Conservation (phyloP, 2,888 invertebrate species). For the Sinotaia quadrata region DNA sequence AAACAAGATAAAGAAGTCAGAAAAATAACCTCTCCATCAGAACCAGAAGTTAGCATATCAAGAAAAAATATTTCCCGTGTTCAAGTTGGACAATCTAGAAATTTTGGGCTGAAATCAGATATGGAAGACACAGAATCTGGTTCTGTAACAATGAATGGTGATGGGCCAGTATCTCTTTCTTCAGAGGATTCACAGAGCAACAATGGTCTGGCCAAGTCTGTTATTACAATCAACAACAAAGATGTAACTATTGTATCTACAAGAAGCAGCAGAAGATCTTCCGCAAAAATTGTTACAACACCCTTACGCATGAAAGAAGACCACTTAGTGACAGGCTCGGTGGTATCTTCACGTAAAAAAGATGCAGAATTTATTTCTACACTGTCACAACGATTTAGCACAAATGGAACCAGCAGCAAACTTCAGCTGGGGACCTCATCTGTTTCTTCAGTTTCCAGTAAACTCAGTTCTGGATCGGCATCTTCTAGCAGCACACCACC, state of each 20-base stretch:
- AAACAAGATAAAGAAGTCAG: no score
- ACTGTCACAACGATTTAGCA: slow-evolving; percentile 18
- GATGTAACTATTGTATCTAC: slow-evolving; percentile 35
- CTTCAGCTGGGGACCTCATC: neutral
- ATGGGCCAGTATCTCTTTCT: no score
- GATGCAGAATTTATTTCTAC: slow-evolving; percentile 10
- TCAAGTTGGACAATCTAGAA: no score
- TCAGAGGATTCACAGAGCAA: no score
- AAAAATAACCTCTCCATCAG: no score
- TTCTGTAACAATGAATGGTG: no score
- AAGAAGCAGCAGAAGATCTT: neutral
- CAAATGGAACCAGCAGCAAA: neutral
- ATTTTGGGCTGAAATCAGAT: no score
- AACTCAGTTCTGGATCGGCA: neutral
- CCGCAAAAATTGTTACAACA: slow-evolving; percentile 19
- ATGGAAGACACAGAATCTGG: no score
- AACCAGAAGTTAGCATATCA: no score
- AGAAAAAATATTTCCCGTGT: no score
- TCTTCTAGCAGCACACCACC: neutral
- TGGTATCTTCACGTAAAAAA: neutral
- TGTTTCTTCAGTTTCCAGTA: neutral
- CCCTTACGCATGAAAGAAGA: slow-evolving; percentile 5
- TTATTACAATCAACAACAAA: slow-evolving; percentile 34
- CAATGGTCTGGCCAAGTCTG: slow-evolving; percentile 37
- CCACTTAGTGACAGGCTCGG: neutral